Evolutionary conservation across 2,797 vertebrate genomes (phyloP).

Genomic region (Gobionotothen gibberifrons): DNA sequence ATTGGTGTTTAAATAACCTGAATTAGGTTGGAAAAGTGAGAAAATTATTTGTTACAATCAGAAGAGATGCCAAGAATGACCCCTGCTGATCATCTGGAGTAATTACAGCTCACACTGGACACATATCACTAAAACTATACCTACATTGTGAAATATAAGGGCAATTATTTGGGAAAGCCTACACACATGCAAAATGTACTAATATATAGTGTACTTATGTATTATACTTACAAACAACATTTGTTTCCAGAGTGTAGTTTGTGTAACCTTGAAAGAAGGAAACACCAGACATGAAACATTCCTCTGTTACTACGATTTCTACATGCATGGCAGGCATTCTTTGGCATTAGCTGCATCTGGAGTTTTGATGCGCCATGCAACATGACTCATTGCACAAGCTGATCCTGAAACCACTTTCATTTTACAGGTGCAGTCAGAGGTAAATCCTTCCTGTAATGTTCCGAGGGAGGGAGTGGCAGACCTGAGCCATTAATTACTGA

Average conservation of each 20-base stretch:
- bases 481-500: constrained; percentile 37
- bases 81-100: constrained; percentile 51
- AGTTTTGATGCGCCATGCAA: constrained; percentile 11
- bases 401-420: constrained; percentile 36
- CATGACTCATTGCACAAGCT: constrained; percentile 37
- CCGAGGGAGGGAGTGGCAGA: constrained; percentile 1
- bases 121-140: neutral
- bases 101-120: constrained; percentile 29
- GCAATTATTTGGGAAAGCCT: neutral
- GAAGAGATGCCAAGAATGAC: constrained; percentile 48
- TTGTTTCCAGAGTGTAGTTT: neutral
- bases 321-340: constrained; percentile 29
- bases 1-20: neutral
- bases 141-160: neutral
- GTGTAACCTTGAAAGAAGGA: neutral
- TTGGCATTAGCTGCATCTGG: constrained; percentile 10
- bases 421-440: constrained; percentile 41
- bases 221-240: neutral
- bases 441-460: constrained; percentile 64
- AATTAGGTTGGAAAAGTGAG: neutral
- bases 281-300: constrained; percentile 2
- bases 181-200: constrained; percentile 2
- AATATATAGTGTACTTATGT: neutral
- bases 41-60: neutral
- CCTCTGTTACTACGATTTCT: constrained; percentile 2